Evolutionary conservation across 2,113 vertebrate genomes (phyloP).

Genomic region (Gymnorhina tibicen): DNA sequence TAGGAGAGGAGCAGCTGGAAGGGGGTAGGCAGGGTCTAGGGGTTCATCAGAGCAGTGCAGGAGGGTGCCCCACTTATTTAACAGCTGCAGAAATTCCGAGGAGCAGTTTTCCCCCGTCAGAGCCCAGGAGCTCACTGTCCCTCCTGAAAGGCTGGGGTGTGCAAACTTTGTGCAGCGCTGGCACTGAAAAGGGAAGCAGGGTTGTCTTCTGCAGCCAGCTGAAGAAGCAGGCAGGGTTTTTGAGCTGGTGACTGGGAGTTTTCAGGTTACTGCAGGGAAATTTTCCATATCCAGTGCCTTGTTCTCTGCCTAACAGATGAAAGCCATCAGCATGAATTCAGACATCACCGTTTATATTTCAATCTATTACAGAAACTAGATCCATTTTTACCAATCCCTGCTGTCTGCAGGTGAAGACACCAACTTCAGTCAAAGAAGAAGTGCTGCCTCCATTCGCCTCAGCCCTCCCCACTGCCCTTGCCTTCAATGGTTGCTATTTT

Average conservation of each 20-base stretch:
- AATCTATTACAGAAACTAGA: background rate
- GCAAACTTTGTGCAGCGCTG: fast-evolving
- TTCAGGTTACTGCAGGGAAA: background rate
- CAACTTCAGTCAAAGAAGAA: background rate
- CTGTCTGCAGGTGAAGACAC: background rate
- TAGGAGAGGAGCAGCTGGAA: background rate
- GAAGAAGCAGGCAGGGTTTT: background rate
- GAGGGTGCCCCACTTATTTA: background rate
- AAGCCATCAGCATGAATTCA: background rate
- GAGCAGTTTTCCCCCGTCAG: background rate
- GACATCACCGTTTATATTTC: fast-evolving
- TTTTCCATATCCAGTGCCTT: background rate
- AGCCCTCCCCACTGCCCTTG: background rate
- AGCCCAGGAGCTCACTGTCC: fast-evolving
- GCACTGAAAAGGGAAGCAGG: background rate
- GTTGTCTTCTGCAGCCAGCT: background rate
- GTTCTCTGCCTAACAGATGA: background rate
- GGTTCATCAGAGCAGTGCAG: fast-evolving
- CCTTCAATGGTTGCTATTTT: conserved; percentile 5
- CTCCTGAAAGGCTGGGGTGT: background rate
- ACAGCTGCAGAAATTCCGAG: background rate
- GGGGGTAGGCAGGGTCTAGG: background rate
- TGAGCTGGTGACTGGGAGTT: background rate
- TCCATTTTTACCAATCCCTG: background rate
- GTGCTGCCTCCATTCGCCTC: background rate